Evolutionary conservation across 2,888 invertebrate species (phyloP).

Genomic region (Selenia dentaria): DNA sequence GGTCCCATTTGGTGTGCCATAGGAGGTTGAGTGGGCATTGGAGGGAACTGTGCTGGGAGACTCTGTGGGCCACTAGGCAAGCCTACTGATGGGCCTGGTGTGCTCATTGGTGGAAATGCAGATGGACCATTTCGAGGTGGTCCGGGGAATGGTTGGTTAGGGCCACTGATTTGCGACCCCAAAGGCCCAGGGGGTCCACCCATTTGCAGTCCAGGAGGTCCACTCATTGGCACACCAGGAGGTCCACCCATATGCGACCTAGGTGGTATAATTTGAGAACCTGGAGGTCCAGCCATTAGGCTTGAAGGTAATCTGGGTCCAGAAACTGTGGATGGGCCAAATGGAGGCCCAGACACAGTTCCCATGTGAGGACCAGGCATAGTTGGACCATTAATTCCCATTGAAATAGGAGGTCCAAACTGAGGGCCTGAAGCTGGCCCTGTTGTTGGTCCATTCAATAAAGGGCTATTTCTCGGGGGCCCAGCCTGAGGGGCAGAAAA

Average conservation of each 20-base stretch:
- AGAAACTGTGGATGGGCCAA: conserved; percentile 31
- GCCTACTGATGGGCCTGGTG: conserved; percentile 11
- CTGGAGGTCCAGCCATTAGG: conserved; percentile 14
- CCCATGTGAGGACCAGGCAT: conserved; percentile 24
- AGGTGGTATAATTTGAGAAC: too few relatives aligned
- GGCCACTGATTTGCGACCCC: conserved; percentile 26
- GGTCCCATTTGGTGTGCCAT: conserved; percentile 41
- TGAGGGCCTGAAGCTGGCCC: conserved; percentile 29
- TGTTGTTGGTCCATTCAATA: conserved; percentile 27
- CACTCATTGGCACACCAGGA: conserved; percentile 20
- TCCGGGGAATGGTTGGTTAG: conserved; percentile 41
- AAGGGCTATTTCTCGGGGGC: conserved; percentile 57
- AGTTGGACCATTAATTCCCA: conserved; percentile 50
- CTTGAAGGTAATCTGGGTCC: conserved; percentile 29
- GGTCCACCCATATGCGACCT: conserved; percentile 30
- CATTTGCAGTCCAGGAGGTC: conserved; percentile 24
- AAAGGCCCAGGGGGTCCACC: conserved; percentile 31
- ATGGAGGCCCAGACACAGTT: conserved; percentile 31
- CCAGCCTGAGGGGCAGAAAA: conserved; percentile 48
- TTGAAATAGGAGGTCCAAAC: conserved; percentile 36
- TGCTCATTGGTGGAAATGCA: conserved; percentile 22
- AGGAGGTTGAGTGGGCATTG: conserved; percentile 21
- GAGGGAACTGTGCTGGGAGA: conserved; percentile 30
- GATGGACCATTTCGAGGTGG: conserved; percentile 48
- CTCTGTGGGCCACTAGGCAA: conserved; percentile 37